A percentile compares a stretch with the other conserved stretches of the same genome.
Evolutionary conservation across 2,888 invertebrate species (phyloP).

Genomic region (Andrena flavipes): DNA sequence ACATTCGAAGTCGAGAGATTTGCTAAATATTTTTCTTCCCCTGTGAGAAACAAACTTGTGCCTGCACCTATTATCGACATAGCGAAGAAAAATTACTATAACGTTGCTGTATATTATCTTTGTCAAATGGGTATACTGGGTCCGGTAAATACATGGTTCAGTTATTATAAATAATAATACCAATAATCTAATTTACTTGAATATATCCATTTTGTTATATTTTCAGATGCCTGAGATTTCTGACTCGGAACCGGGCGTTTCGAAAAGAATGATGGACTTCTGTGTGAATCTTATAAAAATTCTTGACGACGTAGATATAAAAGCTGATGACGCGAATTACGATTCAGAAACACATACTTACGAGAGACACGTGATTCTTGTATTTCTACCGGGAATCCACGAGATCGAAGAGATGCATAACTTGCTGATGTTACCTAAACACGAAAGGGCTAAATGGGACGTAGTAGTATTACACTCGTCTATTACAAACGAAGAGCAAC

Average conservation of each 20-base stretch:
- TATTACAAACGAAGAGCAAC: conserved; percentile 92
- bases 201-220: conserved; percentile 1
- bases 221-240: conserved; percentile 83
- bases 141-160: conserved; percentile 64
- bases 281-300: conserved; percentile 87
- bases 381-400: conserved; percentile 95
- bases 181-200: not conserved
- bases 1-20: conserved; percentile 90
- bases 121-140: conserved; percentile 83
- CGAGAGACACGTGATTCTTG: conserved; percentile 89
- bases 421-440: conserved; percentile 58
- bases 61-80: conserved; percentile 87
- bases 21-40: conserved; percentile 85
- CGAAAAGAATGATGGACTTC: conserved; percentile 87
- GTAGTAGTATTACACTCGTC: conserved; percentile 90
- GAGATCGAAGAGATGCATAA: conserved; percentile 92
- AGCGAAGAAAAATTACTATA: conserved; percentile 86
- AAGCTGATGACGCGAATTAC: conserved; percentile 67
- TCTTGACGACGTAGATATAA: conserved; percentile 88
- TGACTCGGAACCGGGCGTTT: conserved; percentile 87
- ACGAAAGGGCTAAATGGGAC: conserved; percentile 85
- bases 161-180: conserved; percentile 9
- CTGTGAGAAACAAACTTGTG: conserved; percentile 79
- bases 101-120: conserved; percentile 88
- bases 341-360: conserved; percentile 82